Percentiles rank a stretch among this genome's conserved stretches.
phyloP scores from a whole-genome alignment of 2,888 invertebrate species.

The Eudemis profundana region DNA sequence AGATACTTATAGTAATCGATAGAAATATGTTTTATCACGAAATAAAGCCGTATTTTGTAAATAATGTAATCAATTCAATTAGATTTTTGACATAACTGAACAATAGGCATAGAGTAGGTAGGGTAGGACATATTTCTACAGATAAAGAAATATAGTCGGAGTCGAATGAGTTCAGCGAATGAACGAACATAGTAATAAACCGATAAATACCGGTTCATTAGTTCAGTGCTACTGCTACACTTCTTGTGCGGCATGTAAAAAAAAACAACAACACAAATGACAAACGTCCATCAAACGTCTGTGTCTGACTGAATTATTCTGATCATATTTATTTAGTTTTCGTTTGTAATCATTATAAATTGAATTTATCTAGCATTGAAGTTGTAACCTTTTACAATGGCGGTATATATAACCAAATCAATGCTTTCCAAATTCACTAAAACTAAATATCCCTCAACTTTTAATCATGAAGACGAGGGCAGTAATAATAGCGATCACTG shows the following conservation, averaged over 20 bases:
- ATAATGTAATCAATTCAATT: slow-evolving; percentile 30
- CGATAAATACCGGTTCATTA: not conserved
- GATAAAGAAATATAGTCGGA: not conserved
- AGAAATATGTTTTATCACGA: no score
- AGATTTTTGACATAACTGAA: slow-evolving; percentile 22
- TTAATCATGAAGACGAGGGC: slow-evolving; percentile 55
- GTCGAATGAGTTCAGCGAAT: not conserved
- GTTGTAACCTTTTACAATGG: slow-evolving; percentile 56
- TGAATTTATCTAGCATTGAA: slow-evolving; percentile 3
- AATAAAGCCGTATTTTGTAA: slow-evolving; percentile 35
- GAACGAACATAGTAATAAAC: not conserved
- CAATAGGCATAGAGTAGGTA: no score
- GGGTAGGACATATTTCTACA: not conserved
- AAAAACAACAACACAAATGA: not conserved
- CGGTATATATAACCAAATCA: slow-evolving; percentile 74
- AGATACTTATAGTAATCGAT: not conserved
- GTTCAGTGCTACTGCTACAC: not conserved
- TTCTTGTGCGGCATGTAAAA: not conserved
- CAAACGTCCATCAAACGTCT: no score
- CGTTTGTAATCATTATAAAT: not conserved
- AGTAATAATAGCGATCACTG: slow-evolving; percentile 65
- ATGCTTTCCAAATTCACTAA: slow-evolving; percentile 73
- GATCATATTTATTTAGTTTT: not conserved
- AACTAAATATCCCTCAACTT: slow-evolving; percentile 60
- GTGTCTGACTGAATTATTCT: not conserved